Base-by-base conservation (phyloP, 2,113 vertebrate genomes). In the Sialia sialis region DNA sequence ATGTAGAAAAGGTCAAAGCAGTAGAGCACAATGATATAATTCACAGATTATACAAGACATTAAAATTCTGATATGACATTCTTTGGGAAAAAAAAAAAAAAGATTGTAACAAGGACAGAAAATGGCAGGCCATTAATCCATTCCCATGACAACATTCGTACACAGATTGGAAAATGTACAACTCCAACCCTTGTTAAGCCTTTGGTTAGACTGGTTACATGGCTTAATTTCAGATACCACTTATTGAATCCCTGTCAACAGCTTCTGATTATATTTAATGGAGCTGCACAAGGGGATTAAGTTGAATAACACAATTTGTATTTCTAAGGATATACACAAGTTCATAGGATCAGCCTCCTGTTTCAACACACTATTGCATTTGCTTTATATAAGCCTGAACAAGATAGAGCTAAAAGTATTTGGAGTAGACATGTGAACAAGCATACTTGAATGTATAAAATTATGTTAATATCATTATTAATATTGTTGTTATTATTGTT, bases 1-100 rank as follows among this genome's bases (percentile, higher is more conserved):
- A 46, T 78, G 81, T 84, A 96, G 97, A 97, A 98, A 98, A 98
- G 97, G 97, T 97, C 97, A 97, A 96, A 95, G 84, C 93, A 87
- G 84, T 94, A 95, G 83, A 97, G 82, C 68, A 96, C 78, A 96
- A 86, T 76, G 96, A 94, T 96, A 97, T 96, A 98, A 98, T 96
- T 98, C 96, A 97, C 67, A 97, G 87, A 97, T 97, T 96, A 97
- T 90, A 96, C 90, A 97, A 95, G 75, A 54, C 83, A 96, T 97
- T 97, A 97, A 96, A 93, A 96, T 95, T 97, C 93, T 66, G 93
- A 95, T 94, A 89, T 68, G 84, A 97, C 92, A 95, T 94, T 96
- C 91, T 97, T 96, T 74, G 89, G 83, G 56, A 0, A 2, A 60
- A 64, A 51, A 69, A 97, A 97, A 96, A 87, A 97, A 97, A 97